Conservation (phyloP, 2,797 vertebrate genomes). For the Rhabdophis nuchalis region DNA sequence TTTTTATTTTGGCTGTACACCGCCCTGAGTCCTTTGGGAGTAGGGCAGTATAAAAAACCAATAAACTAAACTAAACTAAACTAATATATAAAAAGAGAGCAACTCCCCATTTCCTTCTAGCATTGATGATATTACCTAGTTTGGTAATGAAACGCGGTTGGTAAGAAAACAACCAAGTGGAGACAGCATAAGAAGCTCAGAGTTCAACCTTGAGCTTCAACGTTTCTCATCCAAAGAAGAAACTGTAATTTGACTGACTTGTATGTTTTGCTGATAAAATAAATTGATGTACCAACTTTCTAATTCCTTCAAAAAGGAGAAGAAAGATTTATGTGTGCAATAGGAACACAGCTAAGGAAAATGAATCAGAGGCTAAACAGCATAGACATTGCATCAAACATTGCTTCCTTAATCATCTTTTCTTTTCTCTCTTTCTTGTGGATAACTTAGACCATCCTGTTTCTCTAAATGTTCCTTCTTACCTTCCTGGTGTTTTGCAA, state of each 20-base stretch:
- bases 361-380: neutral
- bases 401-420: neutral
- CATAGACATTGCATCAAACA: neutral
- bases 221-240: neutral
- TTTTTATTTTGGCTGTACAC: no score
- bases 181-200: neutral
- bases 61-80: no score
- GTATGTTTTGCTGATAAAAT: neutral
- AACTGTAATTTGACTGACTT: neutral
- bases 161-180: neutral
- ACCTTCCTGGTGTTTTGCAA: neutral
- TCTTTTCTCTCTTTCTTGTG: neutral
- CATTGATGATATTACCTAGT: neutral
- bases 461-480: neutral
- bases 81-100: neutral
- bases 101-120: neutral
- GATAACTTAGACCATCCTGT: neutral
- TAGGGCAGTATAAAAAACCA: no score
- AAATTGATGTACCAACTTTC: neutral
- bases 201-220: neutral
- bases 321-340: neutral
- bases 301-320: neutral
- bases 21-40: no score
- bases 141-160: neutral
- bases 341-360: neutral